A percentile compares a stretch with the other conserved stretches of the same genome.
These are phyloP conservation scores for Pollimyrus isidori DNA, from an alignment of 2,113 vertebrate species.

Conservation along the genomic window DNA sequence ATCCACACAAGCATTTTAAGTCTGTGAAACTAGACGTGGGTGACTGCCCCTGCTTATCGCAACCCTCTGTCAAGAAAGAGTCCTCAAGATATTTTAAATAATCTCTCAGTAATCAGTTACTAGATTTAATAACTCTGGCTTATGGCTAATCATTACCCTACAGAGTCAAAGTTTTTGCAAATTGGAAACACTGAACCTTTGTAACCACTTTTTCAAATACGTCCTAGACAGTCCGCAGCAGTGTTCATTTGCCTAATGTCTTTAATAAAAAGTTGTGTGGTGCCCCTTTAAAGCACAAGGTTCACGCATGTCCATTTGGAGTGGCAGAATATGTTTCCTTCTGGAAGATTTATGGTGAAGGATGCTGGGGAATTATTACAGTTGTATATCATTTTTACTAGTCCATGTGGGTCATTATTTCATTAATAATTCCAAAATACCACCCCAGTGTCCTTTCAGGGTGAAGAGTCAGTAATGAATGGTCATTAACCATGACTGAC, in stretches of 20 bases:
- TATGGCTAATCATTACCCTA: slow-evolving; percentile 44
- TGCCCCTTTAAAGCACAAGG: not conserved
- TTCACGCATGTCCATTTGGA: not conserved
- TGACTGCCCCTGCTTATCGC: slow-evolving; percentile 35
- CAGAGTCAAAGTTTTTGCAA: slow-evolving; percentile 5
- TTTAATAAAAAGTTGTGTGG: not conserved
- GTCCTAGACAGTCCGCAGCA: not conserved
- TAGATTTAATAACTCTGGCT: slow-evolving; percentile 31
- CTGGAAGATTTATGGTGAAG: not conserved
- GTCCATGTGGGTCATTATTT: slow-evolving; percentile 26
- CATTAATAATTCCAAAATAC: slow-evolving; percentile 39
- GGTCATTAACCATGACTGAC: slow-evolving; percentile 30
- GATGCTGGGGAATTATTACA: slow-evolving; percentile 22
- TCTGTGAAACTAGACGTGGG: slow-evolving; percentile 31
- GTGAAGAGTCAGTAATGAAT: slow-evolving; percentile 36
- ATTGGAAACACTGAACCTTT: not conserved
- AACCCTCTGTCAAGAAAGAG: slow-evolving; percentile 27
- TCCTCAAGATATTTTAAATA: slow-evolving; percentile 27
- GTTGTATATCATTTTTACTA: slow-evolving; percentile 28
- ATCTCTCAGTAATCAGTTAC: slow-evolving; percentile 53
- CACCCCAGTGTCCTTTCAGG: slow-evolving; percentile 19
- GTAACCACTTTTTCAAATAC: not conserved
- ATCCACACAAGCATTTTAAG: slow-evolving; percentile 13
- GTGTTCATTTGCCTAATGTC: not conserved
- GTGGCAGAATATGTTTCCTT: not conserved